Base-by-base conservation (phyloP, 1,140 invertebrate species). In the Pissodes strobi region DNA sequence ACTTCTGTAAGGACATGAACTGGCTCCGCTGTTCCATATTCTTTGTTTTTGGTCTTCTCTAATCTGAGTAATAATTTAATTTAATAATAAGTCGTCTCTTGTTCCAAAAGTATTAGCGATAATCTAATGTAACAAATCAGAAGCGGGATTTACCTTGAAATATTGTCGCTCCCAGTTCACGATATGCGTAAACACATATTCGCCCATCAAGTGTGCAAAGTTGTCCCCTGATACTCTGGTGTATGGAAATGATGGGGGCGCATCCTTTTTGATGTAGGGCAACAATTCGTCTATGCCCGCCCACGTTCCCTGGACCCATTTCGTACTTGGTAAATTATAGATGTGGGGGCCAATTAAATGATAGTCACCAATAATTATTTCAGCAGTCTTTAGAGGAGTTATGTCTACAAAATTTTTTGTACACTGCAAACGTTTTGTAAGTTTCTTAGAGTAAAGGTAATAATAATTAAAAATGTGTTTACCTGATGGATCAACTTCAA, bases 151-250 rank as follows among this genome's bases (percentile, higher is more conserved):
- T 37, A 52, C 49, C 22, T 56, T 23, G 27, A 22, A 43, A 61
- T 82, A 80, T 60, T 78, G 61, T 21, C 82, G 74, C 70, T 85
- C 84, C 57, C 77, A 74, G 38, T 78, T 80, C 2, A 83, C 77
- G 46, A 86, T 83, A 18, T 83, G 75, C 13, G 80, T 76, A 25
- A 85, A 67, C 2, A 83, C 80, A 72, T 84, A 85, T 71, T 85
- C 84, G 0, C 77, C 79, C 81, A 85, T 85, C n/a, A 80, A 71
- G 19, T 73, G 49, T 0, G 82, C 82, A 69, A 84, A 83, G 21
- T 72, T 63, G 19, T 76, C 71, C 10, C 78, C 79, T 9, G 78
- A 80, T 58, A 79, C 79, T 60, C 82, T 74, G 19, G 81, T 81
- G 27, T 83, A 67, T 12, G 64, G 21, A 65, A 46, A 62, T 22